phyloP scores from a whole-genome alignment of 2,797 vertebrate species.

The Notolabrus celidotus region DNA sequence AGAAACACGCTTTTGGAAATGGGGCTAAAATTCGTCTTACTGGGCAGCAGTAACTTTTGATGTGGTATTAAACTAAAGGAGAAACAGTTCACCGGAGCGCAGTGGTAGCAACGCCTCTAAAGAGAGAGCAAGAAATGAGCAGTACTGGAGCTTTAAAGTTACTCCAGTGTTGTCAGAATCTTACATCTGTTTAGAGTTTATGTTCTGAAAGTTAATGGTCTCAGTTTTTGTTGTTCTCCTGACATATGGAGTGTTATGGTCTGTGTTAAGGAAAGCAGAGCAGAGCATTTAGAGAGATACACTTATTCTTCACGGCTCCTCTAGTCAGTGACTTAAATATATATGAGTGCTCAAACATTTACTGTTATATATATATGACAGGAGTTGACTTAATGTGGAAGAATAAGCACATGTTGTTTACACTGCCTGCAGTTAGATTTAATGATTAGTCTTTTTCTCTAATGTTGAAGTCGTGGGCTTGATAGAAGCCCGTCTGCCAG shows the following conservation, averaged over 20 bases:
- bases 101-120: slow-evolving; percentile 3
- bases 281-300: background rate
- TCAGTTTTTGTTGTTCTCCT: background rate
- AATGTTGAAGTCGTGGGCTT: slow-evolving; percentile 20
- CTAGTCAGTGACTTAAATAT: background rate
- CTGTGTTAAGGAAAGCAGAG: background rate
- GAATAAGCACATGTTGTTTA: slow-evolving; percentile 57
- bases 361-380: slow-evolving; percentile 10
- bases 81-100: slow-evolving; percentile 33
- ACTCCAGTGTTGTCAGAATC: slow-evolving; percentile 12
- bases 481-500: slow-evolving; percentile 32
- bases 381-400: slow-evolving; percentile 12
- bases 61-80: slow-evolving; percentile 34
- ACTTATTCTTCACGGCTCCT: background rate
- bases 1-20: slow-evolving; percentile 43
- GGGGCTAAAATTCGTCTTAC: slow-evolving; percentile 36
- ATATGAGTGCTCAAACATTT: slow-evolving; percentile 5
- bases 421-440: slow-evolving; percentile 32
- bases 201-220: background rate
- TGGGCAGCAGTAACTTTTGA: slow-evolving; percentile 47
- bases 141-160: slow-evolving; percentile 17
- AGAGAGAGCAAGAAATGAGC: slow-evolving; percentile 22
- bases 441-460: slow-evolving; percentile 46
- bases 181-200: slow-evolving; percentile 17
- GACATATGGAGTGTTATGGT: background rate